Percentiles rank a stretch among this genome's conserved stretches.
Conservation (phyloP, 2,113 vertebrate species). For the Microtus ochrogaster region DNA sequence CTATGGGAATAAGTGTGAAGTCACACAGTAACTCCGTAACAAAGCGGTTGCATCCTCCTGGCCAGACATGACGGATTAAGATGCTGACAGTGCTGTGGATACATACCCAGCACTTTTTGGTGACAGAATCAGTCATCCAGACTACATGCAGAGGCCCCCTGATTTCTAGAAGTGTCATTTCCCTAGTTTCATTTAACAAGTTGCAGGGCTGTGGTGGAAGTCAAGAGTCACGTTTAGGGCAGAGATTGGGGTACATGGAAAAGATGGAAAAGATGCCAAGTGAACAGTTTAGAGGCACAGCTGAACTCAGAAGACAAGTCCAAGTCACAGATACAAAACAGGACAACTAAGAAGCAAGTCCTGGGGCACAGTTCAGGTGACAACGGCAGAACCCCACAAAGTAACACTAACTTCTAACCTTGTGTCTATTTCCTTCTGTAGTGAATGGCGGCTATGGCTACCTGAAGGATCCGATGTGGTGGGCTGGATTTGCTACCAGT, state of each 20-base stretch:
- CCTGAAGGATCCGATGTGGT: conserved; percentile 97
- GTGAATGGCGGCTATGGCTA: conserved; percentile 97
- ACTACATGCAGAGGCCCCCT: neutral
- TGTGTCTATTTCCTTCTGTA: conserved; percentile 78
- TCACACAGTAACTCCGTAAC: neutral
- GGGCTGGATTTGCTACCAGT: conserved; percentile 97
- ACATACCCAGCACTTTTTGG: neutral
- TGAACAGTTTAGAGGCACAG: neutral
- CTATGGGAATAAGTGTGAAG: neutral
- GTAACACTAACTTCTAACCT: neutral
- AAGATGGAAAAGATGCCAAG: neutral
- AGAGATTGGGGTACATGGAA: neutral
- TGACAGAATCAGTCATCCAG: neutral
- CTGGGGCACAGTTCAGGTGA: neutral
- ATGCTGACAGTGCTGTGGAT: neutral
- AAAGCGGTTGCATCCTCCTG: neutral
- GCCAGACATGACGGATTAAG: neutral
- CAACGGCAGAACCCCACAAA: neutral
- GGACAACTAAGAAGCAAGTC: neutral
- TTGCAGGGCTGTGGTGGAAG: neutral
- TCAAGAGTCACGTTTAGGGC: neutral
- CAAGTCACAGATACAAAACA: neutral
- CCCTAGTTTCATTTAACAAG: neutral
- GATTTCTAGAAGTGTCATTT: neutral
- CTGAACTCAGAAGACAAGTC: neutral